Conservation (phyloP, 2,113 vertebrate species). For the Oceanodroma tethys region DNA sequence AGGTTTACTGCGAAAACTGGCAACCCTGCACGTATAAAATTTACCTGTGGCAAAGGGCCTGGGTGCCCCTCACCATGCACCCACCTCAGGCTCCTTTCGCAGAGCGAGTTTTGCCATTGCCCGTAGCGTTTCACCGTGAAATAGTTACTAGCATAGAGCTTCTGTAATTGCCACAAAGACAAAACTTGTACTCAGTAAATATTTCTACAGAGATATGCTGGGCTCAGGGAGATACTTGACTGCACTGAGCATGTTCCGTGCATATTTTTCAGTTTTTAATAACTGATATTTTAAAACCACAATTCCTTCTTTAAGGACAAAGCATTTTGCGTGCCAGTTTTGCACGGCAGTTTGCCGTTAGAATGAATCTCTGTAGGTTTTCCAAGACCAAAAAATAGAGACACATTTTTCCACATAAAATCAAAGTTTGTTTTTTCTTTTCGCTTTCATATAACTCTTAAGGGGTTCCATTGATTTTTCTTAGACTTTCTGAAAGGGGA, state of each 20-base stretch:
- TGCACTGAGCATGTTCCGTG: not conserved
- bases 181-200: not conserved
- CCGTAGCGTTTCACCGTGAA: rapidly evolving
- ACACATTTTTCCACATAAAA: slow-evolving; percentile 39
- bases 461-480: not conserved
- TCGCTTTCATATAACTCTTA: not conserved
- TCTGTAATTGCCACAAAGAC: not conserved
- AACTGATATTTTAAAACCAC: not conserved
- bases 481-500: not conserved
- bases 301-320: slow-evolving; percentile 31
- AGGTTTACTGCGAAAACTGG: not conserved
- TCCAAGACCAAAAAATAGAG: slow-evolving; percentile 9
- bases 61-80: rapidly evolving
- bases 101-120: rapidly evolving
- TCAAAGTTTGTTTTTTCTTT: not conserved
- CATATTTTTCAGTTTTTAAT: not conserved
- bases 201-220: not conserved
- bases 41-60: not conserved
- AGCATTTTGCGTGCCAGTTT: not conserved
- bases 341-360: not conserved
- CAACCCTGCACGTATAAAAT: rapidly evolving
- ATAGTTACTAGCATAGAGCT: not conserved
- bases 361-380: not conserved
- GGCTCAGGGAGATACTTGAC: not conserved
- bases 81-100: too few species aligned